Conservation (phyloP, 2,113 vertebrate species). For the Austrofundulus limnaeus region DNA sequence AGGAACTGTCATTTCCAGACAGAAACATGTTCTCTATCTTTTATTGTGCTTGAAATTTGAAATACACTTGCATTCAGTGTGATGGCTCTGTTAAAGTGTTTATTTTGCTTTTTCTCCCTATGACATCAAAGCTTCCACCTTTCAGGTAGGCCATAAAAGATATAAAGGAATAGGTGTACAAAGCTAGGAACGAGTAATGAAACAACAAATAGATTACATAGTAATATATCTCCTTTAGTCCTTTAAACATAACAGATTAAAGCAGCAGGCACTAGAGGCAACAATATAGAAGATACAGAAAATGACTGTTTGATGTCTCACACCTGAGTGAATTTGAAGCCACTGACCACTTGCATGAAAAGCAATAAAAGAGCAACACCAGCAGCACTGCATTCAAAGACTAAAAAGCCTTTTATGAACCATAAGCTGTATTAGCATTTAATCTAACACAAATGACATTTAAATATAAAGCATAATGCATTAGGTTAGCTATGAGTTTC, state of each 20-base stretch:
- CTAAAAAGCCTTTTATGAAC: too few species aligned
- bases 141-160: neutral
- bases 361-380: neutral
- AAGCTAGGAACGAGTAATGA: neutral
- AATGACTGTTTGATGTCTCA: neutral
- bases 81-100: neutral
- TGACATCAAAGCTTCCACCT: neutral
- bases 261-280: neutral
- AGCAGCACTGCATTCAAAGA: neutral
- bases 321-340: neutral
- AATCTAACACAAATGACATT: neutral
- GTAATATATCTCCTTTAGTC: neutral
- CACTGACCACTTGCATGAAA: neutral
- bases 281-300: neutral
- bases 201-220: neutral
- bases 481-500: neutral
- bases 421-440: neutral
- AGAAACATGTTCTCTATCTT: constrained; percentile 5
- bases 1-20: neutral
- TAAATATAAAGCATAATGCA: too few species aligned
- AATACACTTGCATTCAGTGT: neutral
- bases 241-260: neutral
- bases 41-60: constrained; percentile 2
- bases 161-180: neutral
- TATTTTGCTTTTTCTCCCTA: neutral